Percentiles rank a stretch among this genome's conserved stretches.
These are phyloP conservation scores for Syndactyla subalaris DNA, from an alignment of 2,797 vertebrate genomes.

Conservation along the genomic window DNA sequence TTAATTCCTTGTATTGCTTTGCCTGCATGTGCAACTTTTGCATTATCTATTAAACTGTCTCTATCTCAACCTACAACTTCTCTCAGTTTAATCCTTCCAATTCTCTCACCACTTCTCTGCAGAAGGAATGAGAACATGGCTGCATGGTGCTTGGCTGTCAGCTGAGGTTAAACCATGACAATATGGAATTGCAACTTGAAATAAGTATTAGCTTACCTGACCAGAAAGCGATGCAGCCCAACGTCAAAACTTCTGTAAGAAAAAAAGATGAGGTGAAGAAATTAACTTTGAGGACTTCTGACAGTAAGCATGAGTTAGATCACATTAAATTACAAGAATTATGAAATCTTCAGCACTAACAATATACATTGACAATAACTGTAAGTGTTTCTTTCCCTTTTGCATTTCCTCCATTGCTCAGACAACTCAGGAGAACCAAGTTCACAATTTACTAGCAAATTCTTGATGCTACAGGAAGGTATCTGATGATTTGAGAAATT, in stretches of 20 bases:
- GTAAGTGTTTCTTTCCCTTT: not conserved
- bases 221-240: constrained; percentile 94
- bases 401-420: not conserved
- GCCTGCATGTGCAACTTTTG: not conserved
- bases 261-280: not conserved
- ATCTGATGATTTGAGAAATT: not conserved
- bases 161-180: not conserved
- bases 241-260: constrained; percentile 91
- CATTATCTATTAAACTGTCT: not conserved
- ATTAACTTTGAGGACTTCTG: not conserved
- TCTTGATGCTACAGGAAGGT: not conserved
- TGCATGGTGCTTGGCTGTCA: not conserved
- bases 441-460: not conserved
- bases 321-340: not conserved
- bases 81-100: not conserved
- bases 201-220: constrained; percentile 85
- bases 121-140: fast-evolving
- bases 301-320: not conserved
- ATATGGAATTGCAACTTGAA: not conserved
- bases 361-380: not conserved
- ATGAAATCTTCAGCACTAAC: not conserved
- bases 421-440: not conserved
- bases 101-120: not conserved
- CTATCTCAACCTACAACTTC: not conserved
- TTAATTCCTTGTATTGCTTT: not conserved